phyloP scores from a whole-genome alignment of 1,140 invertebrate genomes.

The Cydia pomonella region DNA sequence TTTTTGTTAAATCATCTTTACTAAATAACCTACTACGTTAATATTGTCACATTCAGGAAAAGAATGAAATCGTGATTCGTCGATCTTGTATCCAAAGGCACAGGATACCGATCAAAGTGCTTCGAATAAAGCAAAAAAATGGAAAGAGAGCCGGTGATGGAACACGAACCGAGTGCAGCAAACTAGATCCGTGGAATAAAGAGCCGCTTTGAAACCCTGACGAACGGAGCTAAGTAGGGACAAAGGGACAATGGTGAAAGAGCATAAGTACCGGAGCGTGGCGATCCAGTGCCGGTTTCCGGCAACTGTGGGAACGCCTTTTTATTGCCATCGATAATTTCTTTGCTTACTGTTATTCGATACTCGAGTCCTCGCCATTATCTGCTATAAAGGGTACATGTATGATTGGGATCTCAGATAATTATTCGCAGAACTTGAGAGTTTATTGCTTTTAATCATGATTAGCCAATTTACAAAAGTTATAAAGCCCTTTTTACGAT shows the following conservation, averaged over 20 bases:
- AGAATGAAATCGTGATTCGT: conserved; percentile 3
- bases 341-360: conserved; percentile 38
- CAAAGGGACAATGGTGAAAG: conserved; percentile 73
- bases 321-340: conserved; percentile 60
- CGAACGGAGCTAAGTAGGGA: conserved; percentile 64
- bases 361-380: conserved; percentile 27
- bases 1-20: not conserved
- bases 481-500: not conserved
- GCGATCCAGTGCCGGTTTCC: conserved; percentile 65
- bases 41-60: not conserved
- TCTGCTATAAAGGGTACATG: conserved; percentile 21
- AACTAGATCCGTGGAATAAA: conserved; percentile 65
- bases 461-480: not conserved
- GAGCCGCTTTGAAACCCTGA: conserved; percentile 59
- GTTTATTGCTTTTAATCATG: conserved; percentile 14
- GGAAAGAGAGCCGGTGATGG: conserved; percentile 66
- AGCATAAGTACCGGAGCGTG: conserved; percentile 70
- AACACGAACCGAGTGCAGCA: conserved; percentile 66
- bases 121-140: conserved; percentile 47
- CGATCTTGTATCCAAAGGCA: conserved; percentile 17
- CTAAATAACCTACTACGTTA: not conserved
- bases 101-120: conserved; percentile 45
- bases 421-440: not conserved
- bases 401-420: not conserved
- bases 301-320: conserved; percentile 72